A percentile compares a stretch with the other conserved stretches of the same genome.
Evolutionary conservation across 2,888 invertebrate species (phyloP).

Genomic region (Philereme transversata): DNA sequence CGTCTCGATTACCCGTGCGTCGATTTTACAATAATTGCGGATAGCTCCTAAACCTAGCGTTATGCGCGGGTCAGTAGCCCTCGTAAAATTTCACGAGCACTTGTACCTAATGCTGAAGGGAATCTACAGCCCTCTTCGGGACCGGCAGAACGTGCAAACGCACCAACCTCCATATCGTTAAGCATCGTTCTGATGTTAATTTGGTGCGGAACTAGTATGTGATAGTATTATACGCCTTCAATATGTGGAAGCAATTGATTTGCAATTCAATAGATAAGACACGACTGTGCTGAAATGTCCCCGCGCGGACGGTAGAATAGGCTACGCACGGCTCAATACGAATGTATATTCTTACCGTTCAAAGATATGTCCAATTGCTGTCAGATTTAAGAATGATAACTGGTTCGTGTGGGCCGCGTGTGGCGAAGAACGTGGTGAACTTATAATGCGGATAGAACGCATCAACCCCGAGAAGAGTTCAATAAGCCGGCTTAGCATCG

Average conservation of each 20-base stretch:
- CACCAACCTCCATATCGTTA: slow-evolving; percentile 28
- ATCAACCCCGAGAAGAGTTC: slow-evolving; percentile 72
- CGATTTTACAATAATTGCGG: slow-evolving; percentile 68
- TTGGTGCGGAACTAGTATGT: slow-evolving; percentile 45
- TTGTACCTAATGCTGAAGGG: slow-evolving; percentile 46
- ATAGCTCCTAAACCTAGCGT: slow-evolving; percentile 64
- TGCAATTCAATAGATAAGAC: slow-evolving; percentile 44
- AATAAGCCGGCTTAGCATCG: slow-evolving; percentile 81
- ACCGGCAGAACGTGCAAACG: slow-evolving; percentile 39
- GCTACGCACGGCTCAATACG: slow-evolving; percentile 4
- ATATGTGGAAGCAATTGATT: slow-evolving; percentile 37
- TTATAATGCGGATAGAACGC: slow-evolving; percentile 51
- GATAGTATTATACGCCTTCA: slow-evolving; percentile 49
- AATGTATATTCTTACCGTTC: slow-evolving; percentile 25
- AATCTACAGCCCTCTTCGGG: slow-evolving; percentile 43
- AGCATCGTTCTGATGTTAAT: slow-evolving; percentile 41
- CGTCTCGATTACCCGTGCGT: slow-evolving; percentile 57
- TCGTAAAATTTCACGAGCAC: slow-evolving; percentile 72
- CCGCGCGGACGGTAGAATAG: slow-evolving; percentile 1
- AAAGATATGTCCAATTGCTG: slow-evolving; percentile 62
- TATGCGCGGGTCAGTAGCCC: slow-evolving; percentile 66
- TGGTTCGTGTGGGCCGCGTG: slow-evolving; percentile 55
- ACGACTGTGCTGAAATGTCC: slow-evolving; percentile 51
- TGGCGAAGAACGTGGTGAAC: slow-evolving; percentile 32
- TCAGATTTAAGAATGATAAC: slow-evolving; percentile 70